Percentiles rank a stretch among this genome's conserved stretches.
These are phyloP conservation scores for Sardina pilchardus DNA, from an alignment of 2,113 vertebrate species.

Conservation along the genomic window DNA sequence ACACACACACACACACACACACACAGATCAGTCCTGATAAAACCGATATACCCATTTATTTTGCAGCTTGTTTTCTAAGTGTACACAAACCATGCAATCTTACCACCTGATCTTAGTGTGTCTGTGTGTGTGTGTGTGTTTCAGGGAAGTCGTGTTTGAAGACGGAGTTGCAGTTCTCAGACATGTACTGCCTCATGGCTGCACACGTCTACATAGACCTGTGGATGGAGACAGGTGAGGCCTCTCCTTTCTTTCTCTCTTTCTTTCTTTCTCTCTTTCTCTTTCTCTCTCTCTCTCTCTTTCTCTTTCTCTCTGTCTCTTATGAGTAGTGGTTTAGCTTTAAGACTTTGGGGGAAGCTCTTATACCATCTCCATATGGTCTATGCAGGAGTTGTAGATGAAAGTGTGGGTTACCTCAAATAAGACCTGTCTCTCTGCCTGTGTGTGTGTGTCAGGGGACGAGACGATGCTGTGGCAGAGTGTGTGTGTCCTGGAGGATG, in stretches of 20 bases:
- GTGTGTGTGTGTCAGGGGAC: conserved; percentile 73
- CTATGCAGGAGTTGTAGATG: too few relatives aligned
- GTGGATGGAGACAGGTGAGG: conserved; percentile 86
- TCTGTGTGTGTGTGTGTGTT: background rate
- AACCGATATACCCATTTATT: background rate
- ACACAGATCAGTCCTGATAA: background rate
- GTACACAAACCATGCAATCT: background rate
- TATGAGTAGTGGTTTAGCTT: too few relatives aligned
- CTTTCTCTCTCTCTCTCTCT: background rate
- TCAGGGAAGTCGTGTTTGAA: conserved; percentile 88
- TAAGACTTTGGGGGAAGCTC: too few relatives aligned
- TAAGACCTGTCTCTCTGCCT: background rate
- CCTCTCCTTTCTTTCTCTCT: background rate
- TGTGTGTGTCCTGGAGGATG: conserved; percentile 86
- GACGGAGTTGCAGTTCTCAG: conserved; percentile 95
- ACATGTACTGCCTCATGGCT: conserved; percentile 94
- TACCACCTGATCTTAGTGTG: background rate
- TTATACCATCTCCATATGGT: too few relatives aligned
- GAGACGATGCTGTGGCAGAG: conserved; percentile 84
- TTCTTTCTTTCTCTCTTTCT: background rate
- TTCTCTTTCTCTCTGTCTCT: background rate
- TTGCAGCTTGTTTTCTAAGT: background rate
- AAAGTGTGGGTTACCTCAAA: background rate
- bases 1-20: background rate
- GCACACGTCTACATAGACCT: conserved; percentile 92